Evolutionary conservation across 2,888 invertebrate genomes (phyloP), one percentile per base, ranked within the genome.

Genomic region (Mechanitis messenoides): DNA sequence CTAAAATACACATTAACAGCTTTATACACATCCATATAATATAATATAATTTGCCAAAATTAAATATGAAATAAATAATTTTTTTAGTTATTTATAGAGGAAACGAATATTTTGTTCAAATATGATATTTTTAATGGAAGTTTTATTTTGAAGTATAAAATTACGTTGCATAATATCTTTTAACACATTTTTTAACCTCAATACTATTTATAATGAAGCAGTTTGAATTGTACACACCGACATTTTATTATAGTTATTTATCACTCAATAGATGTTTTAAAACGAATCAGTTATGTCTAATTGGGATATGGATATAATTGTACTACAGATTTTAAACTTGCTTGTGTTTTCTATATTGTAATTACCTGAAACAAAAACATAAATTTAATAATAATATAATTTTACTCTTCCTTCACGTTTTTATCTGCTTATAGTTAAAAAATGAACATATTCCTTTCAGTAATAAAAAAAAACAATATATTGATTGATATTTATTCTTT

Each of bases 241-340:
- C 59, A 46, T 38, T 58, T 57, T 55, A 54, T 59, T 66, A 60
- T 60, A 61, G n/a, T 58, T 67, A 67, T 45, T 60, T 67, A 73
- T 74, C 74, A 72, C 73, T 72, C 69, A 69, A 63, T 66, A 71
- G 68, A 69, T 68, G 66, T 65, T 67, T 68, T 66, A 68, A 61
- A 69, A 63, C 65, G 60, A 77, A 81, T 80, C 82, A 81, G 83
- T 81, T 77, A 72, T 76, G 70, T 71, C 69, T 66, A 66, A 68
- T 72, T 72, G 74, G 75, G 87, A 88, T 88, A 87, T 87, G 87
- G 80, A 80, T 74, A 76, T 74, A 74, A 76, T 86, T 87, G 87
- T 87, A 87, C 87, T 87, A 84, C 74, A 71, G 78, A 80, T 83
- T 78, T 66, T 71, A 69, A 69, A 72, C 73, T 76, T 70, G 70